These are phyloP conservation scores for Elanus axillaris DNA, from an alignment of 2,113 vertebrate species.

Conservation along the genomic window DNA sequence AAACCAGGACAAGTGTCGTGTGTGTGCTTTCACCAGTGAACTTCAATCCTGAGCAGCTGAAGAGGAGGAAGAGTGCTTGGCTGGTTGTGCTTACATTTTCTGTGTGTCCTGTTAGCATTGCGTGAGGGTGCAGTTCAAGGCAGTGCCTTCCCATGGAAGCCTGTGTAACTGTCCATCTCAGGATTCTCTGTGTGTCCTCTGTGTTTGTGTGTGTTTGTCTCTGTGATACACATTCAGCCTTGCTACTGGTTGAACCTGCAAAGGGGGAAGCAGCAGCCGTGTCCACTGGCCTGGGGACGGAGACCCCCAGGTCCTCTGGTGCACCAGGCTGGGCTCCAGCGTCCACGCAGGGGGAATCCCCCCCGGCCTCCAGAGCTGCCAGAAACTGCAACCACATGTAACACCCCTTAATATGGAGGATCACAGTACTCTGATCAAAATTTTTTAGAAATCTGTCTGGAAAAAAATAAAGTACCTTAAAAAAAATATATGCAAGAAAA, in stretches of 20 bases:
- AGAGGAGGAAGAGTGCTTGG: background rate
- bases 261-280: fast-evolving
- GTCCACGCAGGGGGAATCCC: background rate
- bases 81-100: background rate
- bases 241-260: too few species aligned
- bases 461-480: background rate
- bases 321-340: background rate
- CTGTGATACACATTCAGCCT: background rate
- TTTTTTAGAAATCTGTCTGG: background rate
- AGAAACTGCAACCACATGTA: fast-evolving
- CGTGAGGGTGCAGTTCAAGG: background rate
- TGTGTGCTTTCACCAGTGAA: background rate
- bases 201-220: too few species aligned
- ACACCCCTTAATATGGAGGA: background rate
- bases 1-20: too few species aligned
- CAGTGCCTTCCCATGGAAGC: background rate
- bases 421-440: background rate
- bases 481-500: background rate
- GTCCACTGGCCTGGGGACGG: background rate
- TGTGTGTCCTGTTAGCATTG: background rate
- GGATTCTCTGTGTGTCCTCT: background rate
- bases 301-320: background rate
- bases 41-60: background rate
- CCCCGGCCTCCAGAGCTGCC: background rate
- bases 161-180: background rate